Percentiles rank a stretch among this genome's conserved stretches.
Evolutionary conservation across 2,113 vertebrate species (phyloP).

Genomic region (Cyanoliseus patagonus): DNA sequence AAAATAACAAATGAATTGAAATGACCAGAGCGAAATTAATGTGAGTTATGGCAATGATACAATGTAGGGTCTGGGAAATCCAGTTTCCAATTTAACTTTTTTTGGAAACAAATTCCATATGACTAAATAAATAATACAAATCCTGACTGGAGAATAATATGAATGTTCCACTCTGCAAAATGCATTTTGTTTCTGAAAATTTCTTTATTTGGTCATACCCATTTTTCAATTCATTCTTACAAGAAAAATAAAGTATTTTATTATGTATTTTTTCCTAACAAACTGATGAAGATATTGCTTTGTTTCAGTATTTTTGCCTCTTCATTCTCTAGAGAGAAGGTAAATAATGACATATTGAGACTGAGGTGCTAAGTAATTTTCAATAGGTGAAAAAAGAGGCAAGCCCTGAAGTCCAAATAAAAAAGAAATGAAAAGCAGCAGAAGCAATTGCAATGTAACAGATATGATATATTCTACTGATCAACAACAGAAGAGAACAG

Average conservation of each 20-base stretch:
- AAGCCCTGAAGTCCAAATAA: background rate
- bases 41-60: background rate
- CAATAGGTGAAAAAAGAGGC: background rate
- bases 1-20: background rate
- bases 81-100: background rate
- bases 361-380: background rate
- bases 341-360: background rate
- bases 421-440: background rate
- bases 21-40: background rate
- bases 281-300: background rate
- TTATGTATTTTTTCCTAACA: background rate
- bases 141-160: background rate
- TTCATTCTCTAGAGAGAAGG: background rate
- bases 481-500: background rate
- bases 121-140: background rate
- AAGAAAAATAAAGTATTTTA: background rate
- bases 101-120: background rate
- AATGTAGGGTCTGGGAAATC: background rate
- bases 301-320: background rate
- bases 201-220: background rate
- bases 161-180: background rate
- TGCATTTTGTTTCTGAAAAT: background rate
- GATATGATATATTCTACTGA: background rate
- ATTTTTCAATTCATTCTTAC: background rate
- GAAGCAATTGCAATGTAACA: background rate